These are phyloP conservation scores for Ara ararauna DNA, from an alignment of 2,797 vertebrate species.

Conservation along the genomic window DNA sequence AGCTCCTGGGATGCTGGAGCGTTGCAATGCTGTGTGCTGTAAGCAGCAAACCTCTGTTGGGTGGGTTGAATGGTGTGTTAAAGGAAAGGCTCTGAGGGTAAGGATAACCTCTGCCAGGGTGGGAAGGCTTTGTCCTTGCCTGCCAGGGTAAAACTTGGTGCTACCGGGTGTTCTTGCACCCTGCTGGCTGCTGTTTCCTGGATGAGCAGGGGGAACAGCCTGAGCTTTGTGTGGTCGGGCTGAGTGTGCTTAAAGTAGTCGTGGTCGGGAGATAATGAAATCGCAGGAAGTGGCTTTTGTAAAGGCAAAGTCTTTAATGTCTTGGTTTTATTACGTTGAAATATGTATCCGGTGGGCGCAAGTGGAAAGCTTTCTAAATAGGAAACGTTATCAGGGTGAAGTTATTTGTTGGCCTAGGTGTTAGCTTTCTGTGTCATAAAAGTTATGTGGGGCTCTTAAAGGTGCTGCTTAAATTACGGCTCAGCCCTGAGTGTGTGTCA, in stretches of 20 bases:
- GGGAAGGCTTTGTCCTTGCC: background rate
- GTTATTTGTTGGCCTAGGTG: background rate
- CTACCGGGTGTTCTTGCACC: background rate
- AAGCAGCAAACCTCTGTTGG: background rate
- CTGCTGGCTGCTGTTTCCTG: background rate
- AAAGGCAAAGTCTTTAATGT: background rate
- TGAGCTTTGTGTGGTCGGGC: conserved; percentile 37
- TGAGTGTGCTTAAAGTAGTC: background rate
- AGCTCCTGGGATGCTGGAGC: accelerated
- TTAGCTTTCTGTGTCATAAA: background rate
- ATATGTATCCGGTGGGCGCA: accelerated
- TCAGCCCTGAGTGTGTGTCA: background rate
- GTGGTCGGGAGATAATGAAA: conserved; percentile 12
- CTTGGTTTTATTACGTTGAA: background rate
- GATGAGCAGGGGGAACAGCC: background rate
- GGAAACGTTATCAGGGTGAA: background rate
- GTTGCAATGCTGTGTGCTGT: accelerated
- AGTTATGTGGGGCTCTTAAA: background rate
- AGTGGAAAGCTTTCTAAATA: background rate
- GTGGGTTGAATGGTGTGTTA: background rate
- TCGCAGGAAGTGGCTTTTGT: conserved; percentile 58
- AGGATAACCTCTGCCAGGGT: background rate
- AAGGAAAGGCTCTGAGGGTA: background rate
- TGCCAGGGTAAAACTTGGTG: background rate
- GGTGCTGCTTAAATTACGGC: background rate